These are phyloP conservation scores for Pollenia angustigena DNA, from an alignment of 2,888 invertebrate species.

Conservation along the genomic window DNA sequence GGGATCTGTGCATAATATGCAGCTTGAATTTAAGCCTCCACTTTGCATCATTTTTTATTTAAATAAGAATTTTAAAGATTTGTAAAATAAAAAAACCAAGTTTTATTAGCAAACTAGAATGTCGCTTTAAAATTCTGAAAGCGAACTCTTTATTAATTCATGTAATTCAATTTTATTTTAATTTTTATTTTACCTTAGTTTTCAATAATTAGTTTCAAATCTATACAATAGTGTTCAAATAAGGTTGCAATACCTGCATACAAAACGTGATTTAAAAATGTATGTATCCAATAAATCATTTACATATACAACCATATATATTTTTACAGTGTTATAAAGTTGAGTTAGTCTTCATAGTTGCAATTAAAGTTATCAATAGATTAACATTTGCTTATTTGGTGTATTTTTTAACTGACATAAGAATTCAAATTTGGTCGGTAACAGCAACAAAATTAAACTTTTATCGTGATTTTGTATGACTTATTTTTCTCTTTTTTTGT, in stretches of 20 bases:
- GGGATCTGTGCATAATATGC: not conserved
- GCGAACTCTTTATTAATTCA: slow-evolving; percentile 12
- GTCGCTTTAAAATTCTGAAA: slow-evolving; percentile 25
- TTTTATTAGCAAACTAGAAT: not conserved
- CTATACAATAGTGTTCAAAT: no score
- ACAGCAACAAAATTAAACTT: no score
- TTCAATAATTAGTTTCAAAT: not conserved
- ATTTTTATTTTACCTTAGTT: not conserved
- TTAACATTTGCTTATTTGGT: not conserved
- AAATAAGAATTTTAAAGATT: not conserved
- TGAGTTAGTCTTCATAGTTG: not conserved
- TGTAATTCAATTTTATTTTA: not conserved
- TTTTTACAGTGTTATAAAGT: no score
- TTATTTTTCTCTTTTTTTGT: no score
- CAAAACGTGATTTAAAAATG: no score
- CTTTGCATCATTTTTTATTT: not conserved
- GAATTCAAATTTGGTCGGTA: not conserved
- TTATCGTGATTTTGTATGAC: no score
- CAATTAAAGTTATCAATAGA: not conserved
- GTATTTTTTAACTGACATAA: no score
- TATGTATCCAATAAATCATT: no score
- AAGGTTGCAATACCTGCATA: no score
- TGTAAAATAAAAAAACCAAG: not conserved
- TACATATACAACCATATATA: no score
- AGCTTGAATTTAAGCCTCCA: not conserved